These are phyloP conservation scores for Myotis vivesi DNA, from an alignment of 2,797 vertebrate species.

Conservation along the genomic window DNA sequence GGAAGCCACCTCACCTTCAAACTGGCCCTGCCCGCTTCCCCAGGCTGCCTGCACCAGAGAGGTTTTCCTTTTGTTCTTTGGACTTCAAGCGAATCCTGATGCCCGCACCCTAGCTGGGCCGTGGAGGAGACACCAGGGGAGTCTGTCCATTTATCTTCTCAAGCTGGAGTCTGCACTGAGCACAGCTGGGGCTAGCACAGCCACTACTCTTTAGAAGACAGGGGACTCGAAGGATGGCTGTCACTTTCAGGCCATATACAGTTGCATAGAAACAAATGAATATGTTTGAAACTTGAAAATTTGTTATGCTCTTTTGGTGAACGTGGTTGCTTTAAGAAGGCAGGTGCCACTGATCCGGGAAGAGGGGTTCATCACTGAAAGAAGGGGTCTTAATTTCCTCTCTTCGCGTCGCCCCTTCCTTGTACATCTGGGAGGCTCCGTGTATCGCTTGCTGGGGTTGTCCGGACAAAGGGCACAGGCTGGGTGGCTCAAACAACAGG, in stretches of 20 bases:
- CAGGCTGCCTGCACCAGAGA: not conserved
- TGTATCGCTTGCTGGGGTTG: rapidly evolving
- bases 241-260: not conserved
- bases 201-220: not conserved
- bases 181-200: not conserved
- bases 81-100: not conserved
- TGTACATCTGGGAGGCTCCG: not conserved
- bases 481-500: rapidly evolving
- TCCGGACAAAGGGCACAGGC: not conserved
- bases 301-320: not conserved
- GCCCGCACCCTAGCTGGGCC: not conserved
- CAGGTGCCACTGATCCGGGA: not conserved
- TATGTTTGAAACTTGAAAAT: not conserved
- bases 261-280: not conserved
- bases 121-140: not conserved
- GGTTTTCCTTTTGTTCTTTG: no score
- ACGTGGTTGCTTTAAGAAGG: slow-evolving; percentile 27
- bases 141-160: not conserved
- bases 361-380: not conserved
- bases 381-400: not conserved
- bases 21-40: not conserved
- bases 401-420: not conserved
- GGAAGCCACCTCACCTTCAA: not conserved
- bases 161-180: not conserved
- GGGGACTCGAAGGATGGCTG: not conserved